These are phyloP conservation scores for Lichenostomus cassidix DNA, from an alignment of 2,113 vertebrate genomes.

Conservation along the genomic window DNA sequence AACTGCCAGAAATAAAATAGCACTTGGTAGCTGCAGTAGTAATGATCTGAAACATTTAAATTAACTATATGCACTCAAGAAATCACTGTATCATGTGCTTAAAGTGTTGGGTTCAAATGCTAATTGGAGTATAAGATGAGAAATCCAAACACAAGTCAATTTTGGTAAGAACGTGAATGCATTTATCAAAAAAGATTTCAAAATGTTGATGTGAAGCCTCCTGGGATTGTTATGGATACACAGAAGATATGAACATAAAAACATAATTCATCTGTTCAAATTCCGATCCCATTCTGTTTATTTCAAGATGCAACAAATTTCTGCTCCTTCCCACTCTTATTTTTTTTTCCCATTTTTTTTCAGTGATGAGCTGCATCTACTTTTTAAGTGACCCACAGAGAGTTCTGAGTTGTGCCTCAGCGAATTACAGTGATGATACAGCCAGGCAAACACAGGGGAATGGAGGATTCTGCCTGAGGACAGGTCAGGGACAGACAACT, in stretches of 20 bases:
- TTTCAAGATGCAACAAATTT: constrained; percentile 34
- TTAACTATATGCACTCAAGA: constrained; percentile 28
- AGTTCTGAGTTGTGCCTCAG: not conserved
- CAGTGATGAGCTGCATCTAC: not conserved
- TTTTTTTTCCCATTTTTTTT: not conserved
- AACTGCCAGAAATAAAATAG: not conserved
- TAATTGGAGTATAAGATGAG: constrained; percentile 51
- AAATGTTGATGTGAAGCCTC: constrained; percentile 66
- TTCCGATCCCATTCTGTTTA: constrained; percentile 19
- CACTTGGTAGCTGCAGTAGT: not conserved
- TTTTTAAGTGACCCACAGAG: not conserved
- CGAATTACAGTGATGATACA: not conserved
- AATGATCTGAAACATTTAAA: constrained; percentile 32
- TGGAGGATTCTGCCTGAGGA: not conserved
- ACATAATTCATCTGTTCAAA: constrained; percentile 54
- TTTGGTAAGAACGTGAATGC: constrained; percentile 46
- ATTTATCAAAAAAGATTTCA: constrained; percentile 67
- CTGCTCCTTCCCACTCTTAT: constrained; percentile 9
- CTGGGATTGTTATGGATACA: constrained; percentile 61
- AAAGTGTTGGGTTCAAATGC: constrained; percentile 49
- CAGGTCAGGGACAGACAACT: not conserved
- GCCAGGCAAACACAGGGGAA: not conserved
- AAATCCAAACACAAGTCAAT: constrained; percentile 60
- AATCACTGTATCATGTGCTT: constrained; percentile 23
- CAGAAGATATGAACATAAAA: constrained; percentile 55